Evolutionary conservation across 2,113 vertebrate species (phyloP).

Genomic region (Cranoglanis bouderius): DNA sequence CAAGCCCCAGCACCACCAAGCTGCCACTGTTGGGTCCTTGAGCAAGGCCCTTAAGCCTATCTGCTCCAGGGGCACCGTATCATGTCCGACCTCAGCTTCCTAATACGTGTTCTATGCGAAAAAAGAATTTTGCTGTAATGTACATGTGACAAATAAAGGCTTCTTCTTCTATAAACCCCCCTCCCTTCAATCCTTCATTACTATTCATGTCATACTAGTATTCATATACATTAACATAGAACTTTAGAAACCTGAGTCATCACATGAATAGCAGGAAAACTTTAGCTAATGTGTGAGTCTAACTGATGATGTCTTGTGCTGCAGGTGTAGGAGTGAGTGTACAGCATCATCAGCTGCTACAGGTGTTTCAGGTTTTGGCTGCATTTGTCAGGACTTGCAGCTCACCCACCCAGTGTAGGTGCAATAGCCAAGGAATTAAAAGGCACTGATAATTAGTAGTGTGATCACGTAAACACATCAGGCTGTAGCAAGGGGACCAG

Average conservation of each 20-base stretch:
- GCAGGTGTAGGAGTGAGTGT: not conserved
- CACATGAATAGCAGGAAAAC: not conserved
- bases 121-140: too few species aligned
- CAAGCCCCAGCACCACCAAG: too few species aligned
- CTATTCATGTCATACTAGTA: not conserved
- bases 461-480: not conserved
- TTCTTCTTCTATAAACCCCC: not conserved
- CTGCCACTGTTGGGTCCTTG: too few species aligned
- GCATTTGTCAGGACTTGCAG: conserved; percentile 8
- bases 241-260: conserved; percentile 11
- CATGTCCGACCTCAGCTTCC: too few species aligned
- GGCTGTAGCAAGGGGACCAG: too few species aligned
- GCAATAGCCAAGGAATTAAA: too few species aligned
- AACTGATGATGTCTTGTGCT: conserved; percentile 5
- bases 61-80: too few species aligned
- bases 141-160: too few species aligned
- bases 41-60: too few species aligned
- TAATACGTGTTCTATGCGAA: too few species aligned
- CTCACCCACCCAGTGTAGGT: not conserved
- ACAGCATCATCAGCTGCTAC: not conserved
- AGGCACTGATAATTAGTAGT: not conserved
- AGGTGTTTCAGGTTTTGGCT: conserved; percentile 18
- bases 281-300: not conserved
- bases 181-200: not conserved
- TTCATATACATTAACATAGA: too few species aligned